Conservation (phyloP, 2,797 vertebrate species). For the Lacerta agilis region DNA sequence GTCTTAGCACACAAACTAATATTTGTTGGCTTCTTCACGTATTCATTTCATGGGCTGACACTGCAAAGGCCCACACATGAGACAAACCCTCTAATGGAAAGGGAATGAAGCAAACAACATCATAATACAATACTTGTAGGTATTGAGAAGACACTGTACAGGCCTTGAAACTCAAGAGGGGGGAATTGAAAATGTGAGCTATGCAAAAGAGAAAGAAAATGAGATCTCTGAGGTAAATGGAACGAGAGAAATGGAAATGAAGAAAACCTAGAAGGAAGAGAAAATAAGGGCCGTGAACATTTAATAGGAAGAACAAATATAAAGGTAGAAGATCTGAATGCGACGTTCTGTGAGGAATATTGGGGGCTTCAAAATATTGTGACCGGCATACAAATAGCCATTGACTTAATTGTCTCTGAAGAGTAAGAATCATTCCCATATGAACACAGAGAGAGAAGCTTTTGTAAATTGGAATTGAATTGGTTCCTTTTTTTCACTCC, state of each 20-base stretch:
- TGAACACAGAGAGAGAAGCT: not conserved
- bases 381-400: not conserved
- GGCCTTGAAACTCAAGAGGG: not conserved
- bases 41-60: not conserved
- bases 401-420: not conserved
- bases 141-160: not conserved
- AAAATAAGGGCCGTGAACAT: not conserved
- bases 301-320: conserved; percentile 1
- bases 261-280: not conserved
- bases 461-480: not conserved
- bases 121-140: not conserved
- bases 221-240: not conserved
- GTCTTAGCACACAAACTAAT: not conserved
- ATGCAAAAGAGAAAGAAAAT: not conserved
- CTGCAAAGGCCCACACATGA: not conserved
- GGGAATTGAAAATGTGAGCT: not conserved
- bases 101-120: not conserved
- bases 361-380: not conserved
- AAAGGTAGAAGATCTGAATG: not conserved
- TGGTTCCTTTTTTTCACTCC: not conserved
- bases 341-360: not conserved
- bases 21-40: not conserved
- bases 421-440: not conserved
- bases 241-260: conserved; percentile 20
- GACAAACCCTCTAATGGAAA: not conserved